Evolutionary conservation across 2,113 vertebrate species (phyloP).

Genomic region (Candoia aspera): DNA sequence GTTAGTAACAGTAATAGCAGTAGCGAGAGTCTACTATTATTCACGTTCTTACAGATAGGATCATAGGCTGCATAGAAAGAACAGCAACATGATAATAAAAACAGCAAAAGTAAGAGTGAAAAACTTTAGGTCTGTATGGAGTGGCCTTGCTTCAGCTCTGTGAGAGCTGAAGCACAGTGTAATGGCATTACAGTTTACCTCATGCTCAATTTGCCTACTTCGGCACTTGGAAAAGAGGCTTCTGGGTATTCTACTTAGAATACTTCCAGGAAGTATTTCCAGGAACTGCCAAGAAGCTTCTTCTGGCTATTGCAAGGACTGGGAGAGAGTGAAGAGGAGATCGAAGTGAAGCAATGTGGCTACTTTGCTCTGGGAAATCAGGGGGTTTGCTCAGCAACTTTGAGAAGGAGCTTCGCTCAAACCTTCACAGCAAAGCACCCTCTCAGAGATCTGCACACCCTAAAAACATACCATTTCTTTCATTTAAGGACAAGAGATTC

Average conservation of each 20-base stretch:
- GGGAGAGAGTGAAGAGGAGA: too few species aligned
- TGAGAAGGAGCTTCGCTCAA: neutral
- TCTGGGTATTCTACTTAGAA: neutral
- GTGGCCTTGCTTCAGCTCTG: neutral
- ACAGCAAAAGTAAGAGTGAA: neutral
- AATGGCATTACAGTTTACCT: neutral
- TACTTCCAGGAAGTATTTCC: neutral
- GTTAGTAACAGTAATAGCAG: neutral
- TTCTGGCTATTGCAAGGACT: neutral
- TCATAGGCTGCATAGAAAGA: neutral
- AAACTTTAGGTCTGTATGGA: neutral
- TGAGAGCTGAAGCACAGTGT: too few species aligned
- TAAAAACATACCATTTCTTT: neutral
- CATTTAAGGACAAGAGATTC: neutral
- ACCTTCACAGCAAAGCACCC: neutral
- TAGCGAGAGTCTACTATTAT: neutral
- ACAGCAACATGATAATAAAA: neutral
- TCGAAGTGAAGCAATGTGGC: too few species aligned
- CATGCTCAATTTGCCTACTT: neutral
- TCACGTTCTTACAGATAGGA: neutral
- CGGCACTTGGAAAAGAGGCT: neutral
- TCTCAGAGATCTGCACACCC: neutral
- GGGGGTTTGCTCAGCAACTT: neutral
- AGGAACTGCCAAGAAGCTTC: neutral
- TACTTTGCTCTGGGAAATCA: too few species aligned